phyloP scores from a whole-genome alignment of 1,140 invertebrate species.

The Conopomorpha cramerella region DNA sequence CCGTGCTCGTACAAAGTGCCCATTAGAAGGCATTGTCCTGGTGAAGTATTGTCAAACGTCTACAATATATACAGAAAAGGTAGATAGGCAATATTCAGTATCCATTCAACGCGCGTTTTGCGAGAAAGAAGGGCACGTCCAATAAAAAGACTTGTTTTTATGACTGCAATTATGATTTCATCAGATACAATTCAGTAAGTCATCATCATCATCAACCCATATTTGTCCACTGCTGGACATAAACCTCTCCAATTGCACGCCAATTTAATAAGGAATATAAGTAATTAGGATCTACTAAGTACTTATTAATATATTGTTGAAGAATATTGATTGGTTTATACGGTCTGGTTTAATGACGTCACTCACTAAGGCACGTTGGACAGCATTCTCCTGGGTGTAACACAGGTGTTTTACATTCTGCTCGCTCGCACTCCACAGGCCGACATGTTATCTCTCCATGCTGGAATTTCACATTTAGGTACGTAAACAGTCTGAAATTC shows the following conservation, averaged over 20 bases:
- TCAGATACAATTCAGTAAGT: too few species aligned
- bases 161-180: too few species aligned
- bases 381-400: slow-evolving; percentile 80
- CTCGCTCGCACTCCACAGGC: slow-evolving; percentile 74
- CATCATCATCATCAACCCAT: too few species aligned
- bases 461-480: slow-evolving; percentile 52
- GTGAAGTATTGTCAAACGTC: too few species aligned
- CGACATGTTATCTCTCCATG: slow-evolving; percentile 82
- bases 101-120: too few species aligned
- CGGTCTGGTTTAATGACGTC: not conserved
- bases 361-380: slow-evolving; percentile 84
- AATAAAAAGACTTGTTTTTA: too few species aligned
- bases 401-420: slow-evolving; percentile 80
- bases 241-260: too few species aligned
- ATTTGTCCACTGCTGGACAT: too few species aligned
- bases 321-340: not conserved
- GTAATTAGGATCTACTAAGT: too few species aligned
- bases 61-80: too few species aligned
- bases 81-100: too few species aligned
- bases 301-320: not conserved
- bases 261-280: not conserved
- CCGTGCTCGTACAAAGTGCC: slow-evolving; percentile 84
- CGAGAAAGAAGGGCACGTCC: too few species aligned
- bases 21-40: slow-evolving; percentile 80
- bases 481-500: not conserved